Evolutionary conservation across 2,113 vertebrate species (phyloP).

Genomic region (Prinia subflava): DNA sequence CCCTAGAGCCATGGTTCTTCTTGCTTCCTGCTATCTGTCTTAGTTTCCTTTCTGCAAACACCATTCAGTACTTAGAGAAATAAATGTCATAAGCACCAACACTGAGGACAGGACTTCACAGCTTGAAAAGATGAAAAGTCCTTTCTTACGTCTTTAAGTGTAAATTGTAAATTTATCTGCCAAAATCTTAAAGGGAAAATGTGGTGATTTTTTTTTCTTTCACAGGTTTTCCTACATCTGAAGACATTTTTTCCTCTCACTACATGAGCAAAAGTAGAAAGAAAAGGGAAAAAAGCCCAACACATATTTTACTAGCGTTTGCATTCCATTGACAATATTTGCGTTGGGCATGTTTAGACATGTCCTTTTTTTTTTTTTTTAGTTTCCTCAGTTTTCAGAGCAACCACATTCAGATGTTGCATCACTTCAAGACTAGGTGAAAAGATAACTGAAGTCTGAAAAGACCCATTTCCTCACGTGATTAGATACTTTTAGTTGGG

Average conservation of each 20-base stretch:
- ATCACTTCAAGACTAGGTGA: slow-evolving; percentile 13
- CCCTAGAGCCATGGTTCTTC: background rate
- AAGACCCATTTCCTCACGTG: background rate
- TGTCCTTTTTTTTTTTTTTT: background rate
- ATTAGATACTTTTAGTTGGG: background rate
- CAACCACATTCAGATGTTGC: slow-evolving; percentile 16
- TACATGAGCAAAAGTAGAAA: background rate
- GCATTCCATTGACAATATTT: slow-evolving; percentile 21
- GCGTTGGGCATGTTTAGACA: slow-evolving; percentile 9
- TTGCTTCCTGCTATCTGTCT: background rate
- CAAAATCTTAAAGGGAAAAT: background rate
- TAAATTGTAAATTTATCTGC: background rate
- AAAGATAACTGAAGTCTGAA: background rate
- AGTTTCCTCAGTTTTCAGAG: background rate
- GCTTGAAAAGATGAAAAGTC: background rate
- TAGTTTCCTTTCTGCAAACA: background rate
- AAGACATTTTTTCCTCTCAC: background rate
- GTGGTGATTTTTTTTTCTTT: background rate
- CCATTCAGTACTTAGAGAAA: background rate
- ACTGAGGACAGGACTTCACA: background rate
- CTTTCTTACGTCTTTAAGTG: background rate
- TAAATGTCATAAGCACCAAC: background rate
- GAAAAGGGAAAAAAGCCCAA: background rate
- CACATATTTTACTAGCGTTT: background rate
- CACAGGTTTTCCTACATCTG: background rate